Evolutionary conservation across 2,797 vertebrate species (phyloP), one percentile per base, ranked within the genome.

Genomic region (Parotocinclus haroldoi): DNA sequence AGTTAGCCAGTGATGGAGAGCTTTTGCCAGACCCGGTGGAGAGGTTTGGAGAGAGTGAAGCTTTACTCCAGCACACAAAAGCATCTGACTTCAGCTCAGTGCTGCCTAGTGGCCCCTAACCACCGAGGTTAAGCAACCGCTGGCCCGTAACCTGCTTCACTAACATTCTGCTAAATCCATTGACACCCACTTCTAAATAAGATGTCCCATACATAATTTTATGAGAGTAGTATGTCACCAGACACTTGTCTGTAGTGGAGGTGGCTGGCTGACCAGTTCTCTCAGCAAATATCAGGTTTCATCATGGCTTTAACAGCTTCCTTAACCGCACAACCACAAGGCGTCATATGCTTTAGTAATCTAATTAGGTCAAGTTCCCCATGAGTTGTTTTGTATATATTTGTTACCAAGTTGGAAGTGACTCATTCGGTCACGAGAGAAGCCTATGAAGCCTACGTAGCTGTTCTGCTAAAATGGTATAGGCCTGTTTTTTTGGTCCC

Each of bases 21-120:
- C 53, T 63, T 72, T 75, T 49, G 55, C 63, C 49, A 58, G 69
- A 68, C 68, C 57, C 56, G 51, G 69, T 68, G 59, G 55, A 46
- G 58, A 51, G 50, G 37, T 42, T 44, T 54, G n/a, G 48, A 58
- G 37, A 9, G 37, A 62, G 45, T 10, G 49, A 39, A 19, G 39
- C 8, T 36, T 61, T 65, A 48, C 39, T 36, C 48, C 58, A 58
- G 56, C 58, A 53, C 45, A n/a, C 44, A 40, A 68, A 68, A 57
- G 40, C 6, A 63, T 56, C 37, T 59, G 53, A 58, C 63, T 36
- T 52, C 17, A 66, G 42, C 14, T 55, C 44, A 18, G 13, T 16
- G 7, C 38, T 51, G 39, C 45, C 46, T 54, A 44, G 27, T 71
- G 27, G 9, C 48, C 57, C 36, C 42, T 60, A 66, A 63, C n/a